phyloP scores from a whole-genome alignment of 2,113 vertebrate genomes.

The Calidris pugnax region DNA sequence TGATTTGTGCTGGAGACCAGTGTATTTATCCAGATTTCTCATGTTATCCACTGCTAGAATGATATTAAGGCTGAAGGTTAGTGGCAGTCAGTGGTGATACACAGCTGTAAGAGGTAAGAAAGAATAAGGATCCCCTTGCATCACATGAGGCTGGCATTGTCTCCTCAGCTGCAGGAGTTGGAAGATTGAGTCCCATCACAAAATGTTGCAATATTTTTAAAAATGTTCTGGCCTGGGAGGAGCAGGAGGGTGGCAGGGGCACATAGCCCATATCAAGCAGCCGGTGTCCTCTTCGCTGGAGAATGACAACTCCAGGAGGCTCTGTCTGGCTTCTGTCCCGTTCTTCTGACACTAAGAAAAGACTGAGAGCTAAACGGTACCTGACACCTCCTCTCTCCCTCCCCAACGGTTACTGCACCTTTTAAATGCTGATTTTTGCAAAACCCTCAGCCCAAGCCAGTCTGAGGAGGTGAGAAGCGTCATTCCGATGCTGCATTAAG shows the following conservation, averaged over 20 bases:
- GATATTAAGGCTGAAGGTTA: neutral
- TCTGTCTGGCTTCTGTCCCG: neutral
- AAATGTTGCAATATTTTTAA: neutral
- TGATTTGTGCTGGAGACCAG: neutral
- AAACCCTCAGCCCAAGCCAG: neutral
- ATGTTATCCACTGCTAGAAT: neutral
- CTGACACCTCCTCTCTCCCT: neutral
- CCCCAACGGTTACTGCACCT: neutral
- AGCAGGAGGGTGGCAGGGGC: neutral
- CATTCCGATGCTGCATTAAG: neutral
- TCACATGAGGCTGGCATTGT: neutral
- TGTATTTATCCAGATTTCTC: neutral
- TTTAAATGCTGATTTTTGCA: conserved; percentile 5
- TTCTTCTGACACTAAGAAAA: neutral
- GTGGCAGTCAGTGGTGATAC: neutral
- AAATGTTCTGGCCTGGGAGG: neutral
- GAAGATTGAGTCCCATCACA: neutral
- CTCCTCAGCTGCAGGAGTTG: accelerated
- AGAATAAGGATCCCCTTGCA: neutral
- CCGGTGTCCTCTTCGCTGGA: neutral
- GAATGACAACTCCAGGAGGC: neutral
- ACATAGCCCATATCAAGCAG: neutral
- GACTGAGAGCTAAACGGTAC: neutral
- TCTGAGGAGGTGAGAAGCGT: neutral
- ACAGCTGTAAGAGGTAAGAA: neutral